Evolutionary conservation across 2,888 invertebrate genomes (phyloP).

Genomic region (Polyommatus icarus): DNA sequence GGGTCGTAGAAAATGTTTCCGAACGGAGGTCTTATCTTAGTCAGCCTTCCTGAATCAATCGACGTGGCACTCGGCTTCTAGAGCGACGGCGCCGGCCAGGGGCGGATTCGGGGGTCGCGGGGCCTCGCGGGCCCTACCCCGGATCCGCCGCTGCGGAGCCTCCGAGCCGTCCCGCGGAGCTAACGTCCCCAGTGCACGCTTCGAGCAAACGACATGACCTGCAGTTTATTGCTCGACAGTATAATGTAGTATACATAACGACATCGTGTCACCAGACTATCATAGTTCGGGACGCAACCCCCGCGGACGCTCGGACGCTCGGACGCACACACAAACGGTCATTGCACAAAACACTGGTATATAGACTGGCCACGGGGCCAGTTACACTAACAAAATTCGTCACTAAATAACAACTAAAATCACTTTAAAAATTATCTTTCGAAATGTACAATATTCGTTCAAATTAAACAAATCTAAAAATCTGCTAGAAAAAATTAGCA

Average conservation of each 20-base stretch:
- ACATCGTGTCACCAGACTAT: background rate
- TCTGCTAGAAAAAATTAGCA: constrained; percentile 80
- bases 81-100: constrained; percentile 34
- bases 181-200: background rate
- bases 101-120: constrained; percentile 11
- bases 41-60: constrained; percentile 64
- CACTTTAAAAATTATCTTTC: constrained; percentile 77
- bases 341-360: constrained; percentile 78
- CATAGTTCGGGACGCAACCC: background rate
- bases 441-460: constrained; percentile 78
- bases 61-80: constrained; percentile 54
- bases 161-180: constrained; percentile 23
- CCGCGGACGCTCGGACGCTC: constrained; percentile 26
- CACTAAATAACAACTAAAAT: constrained; percentile 79
- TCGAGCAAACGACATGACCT: background rate
- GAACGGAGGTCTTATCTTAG: constrained; percentile 62
- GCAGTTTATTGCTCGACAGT: background rate
- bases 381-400: constrained; percentile 76
- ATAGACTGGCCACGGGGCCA: constrained; percentile 67
- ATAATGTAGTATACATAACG: background rate
- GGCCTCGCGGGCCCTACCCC: constrained; percentile 14
- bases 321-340: constrained; percentile 54
- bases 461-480: constrained; percentile 75
- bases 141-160: constrained; percentile 9
- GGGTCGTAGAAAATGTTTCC: constrained; percentile 61